Evolutionary conservation across 2,113 vertebrate genomes (phyloP).

Genomic region (Passer domesticus): DNA sequence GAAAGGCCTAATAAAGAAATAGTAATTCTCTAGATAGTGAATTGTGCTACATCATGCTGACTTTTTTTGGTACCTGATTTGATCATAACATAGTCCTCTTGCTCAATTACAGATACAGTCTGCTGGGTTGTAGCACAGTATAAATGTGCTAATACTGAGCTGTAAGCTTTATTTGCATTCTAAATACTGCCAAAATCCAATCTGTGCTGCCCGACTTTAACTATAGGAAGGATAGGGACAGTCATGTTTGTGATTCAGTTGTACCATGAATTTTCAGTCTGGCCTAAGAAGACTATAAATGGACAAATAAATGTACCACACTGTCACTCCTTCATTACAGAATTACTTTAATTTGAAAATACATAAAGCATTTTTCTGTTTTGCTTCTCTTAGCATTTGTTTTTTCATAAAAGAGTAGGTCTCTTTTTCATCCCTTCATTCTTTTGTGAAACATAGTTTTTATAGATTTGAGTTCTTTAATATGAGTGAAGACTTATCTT

Average conservation of each 20-base stretch:
- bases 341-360: background rate
- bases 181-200: background rate
- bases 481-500: background rate
- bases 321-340: background rate
- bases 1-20: background rate
- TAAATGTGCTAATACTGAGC: background rate
- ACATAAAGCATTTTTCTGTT: background rate
- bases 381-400: background rate
- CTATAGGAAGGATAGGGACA: background rate
- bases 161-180: background rate
- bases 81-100: background rate
- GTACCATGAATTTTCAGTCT: background rate
- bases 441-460: background rate
- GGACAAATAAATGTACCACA: background rate
- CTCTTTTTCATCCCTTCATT: background rate
- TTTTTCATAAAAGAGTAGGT: background rate
- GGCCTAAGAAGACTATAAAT: background rate
- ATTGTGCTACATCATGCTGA: background rate
- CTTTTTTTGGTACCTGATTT: background rate
- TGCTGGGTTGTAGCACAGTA: background rate
- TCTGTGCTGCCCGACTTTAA: background rate
- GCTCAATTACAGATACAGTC: background rate
- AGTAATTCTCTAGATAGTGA: background rate
- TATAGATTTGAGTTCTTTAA: background rate
- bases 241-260: background rate